A percentile compares a stretch with the other conserved stretches of the same genome.
Conservation (phyloP, 2,113 vertebrate species). For the Grallaria varia region DNA sequence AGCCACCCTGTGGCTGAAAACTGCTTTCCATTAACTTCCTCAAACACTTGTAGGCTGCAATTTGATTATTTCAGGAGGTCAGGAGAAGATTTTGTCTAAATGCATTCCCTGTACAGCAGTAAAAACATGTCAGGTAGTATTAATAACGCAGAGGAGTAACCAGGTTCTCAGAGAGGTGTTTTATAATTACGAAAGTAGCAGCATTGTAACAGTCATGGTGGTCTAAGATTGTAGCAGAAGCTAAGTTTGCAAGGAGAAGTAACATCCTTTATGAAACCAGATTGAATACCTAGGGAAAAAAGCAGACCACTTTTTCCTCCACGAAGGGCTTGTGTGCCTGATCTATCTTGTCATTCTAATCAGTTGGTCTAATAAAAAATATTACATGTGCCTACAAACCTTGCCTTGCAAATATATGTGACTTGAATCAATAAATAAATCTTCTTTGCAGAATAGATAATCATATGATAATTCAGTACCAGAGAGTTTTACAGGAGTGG, state of each 20-base stretch:
- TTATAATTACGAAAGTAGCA: slow-evolving; percentile 13
- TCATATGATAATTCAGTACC: slow-evolving; percentile 3
- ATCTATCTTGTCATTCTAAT: slow-evolving; percentile 16
- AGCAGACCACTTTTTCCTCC: neutral
- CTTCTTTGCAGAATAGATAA: slow-evolving; percentile 24
- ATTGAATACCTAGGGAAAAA: neutral
- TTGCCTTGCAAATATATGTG: slow-evolving; percentile 29
- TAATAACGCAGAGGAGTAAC: slow-evolving; percentile 1
- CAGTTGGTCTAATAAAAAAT: slow-evolving; percentile 40
- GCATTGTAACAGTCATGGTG: neutral
- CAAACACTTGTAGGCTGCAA: neutral
- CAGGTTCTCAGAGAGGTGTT: neutral
- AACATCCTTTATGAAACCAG: neutral
- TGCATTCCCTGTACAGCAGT: neutral
- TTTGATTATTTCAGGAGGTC: neutral
- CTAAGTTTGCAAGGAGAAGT: neutral
- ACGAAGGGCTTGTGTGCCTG: neutral
- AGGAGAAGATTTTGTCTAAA: neutral
- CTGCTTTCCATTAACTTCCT: neutral
- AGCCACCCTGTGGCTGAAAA: neutral
- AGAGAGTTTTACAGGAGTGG: slow-evolving; percentile 10
- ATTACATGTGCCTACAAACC: slow-evolving; percentile 23
- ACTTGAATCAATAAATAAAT: slow-evolving; percentile 31
- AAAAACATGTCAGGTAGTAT: neutral
- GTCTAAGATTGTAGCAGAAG: slow-evolving; percentile 6